Conservation (phyloP, 2,888 invertebrate species). For the Julus scandinavius region DNA sequence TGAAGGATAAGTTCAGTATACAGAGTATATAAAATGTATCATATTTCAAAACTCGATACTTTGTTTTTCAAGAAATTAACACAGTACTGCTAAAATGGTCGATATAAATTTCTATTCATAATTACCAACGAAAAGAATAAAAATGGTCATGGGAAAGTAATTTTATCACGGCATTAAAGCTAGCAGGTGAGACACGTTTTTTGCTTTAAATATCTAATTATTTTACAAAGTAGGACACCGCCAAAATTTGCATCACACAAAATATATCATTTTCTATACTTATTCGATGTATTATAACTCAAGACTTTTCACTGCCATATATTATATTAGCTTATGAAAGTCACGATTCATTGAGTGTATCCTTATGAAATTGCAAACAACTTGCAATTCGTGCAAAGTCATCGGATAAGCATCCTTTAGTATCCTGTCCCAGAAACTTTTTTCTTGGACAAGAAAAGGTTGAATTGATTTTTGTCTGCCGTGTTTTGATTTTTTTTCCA, state of each 20-base stretch:
- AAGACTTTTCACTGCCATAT: background rate
- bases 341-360: background rate
- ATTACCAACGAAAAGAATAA: background rate
- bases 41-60: background rate
- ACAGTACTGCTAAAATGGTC: background rate
- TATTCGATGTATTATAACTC: background rate
- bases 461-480: background rate
- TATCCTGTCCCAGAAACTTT: background rate
- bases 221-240: background rate
- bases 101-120: background rate
- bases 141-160: no score
- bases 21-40: background rate
- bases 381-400: conserved; percentile 21
- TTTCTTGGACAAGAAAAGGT: conserved; percentile 3
- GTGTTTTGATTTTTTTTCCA: background rate
- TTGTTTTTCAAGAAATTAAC: background rate
- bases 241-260: conserved; percentile 9
- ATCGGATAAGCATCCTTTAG: background rate
- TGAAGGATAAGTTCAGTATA: no score
- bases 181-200: background rate
- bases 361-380: conserved; percentile 26
- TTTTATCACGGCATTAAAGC: no score
- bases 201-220: background rate
- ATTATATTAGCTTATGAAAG: background rate
- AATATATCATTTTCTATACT: background rate